Base-by-base conservation (phyloP, 2,113 vertebrate genomes). In the Cryptotis parvus region DNA sequence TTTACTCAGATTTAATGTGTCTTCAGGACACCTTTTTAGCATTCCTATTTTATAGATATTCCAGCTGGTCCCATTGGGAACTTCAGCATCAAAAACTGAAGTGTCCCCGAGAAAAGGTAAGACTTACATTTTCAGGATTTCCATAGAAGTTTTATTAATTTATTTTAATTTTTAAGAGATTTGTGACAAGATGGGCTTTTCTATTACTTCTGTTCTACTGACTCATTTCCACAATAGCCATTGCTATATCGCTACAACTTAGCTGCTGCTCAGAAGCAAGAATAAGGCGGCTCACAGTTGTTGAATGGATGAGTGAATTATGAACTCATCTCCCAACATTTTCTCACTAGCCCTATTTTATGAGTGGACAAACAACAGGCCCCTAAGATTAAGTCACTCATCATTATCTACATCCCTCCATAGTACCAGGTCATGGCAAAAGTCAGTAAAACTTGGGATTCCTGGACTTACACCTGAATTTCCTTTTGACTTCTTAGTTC, bases 1-100 rank as follows among this genome's bases (percentile, higher is more conserved):
- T 87, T 90, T 68, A 68, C 69, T 77, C 2, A 77, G 84, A 49
- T 85, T 90, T 20, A 45, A 43, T 49, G 43, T 78, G 83, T 76
- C 61, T 63, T 75, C 45, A 77, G 33, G 24, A 35, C 43, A 75
- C 41, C n/a, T 31, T 88, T 49, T 80, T 80, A 66, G 4, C 2
- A 33, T 80, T 86, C 92, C 45, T 31, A 68, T 84, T 90, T 86
- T 83, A 73, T 33, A 80, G 37, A 39, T 29, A 0, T 7, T 26
- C 24, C 69, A 91, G 37, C 39, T 33, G n/a, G 29, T 63, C 27
- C 22, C 61, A 33, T 39, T 20, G 45, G 73, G 79, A 80, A 15
- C 12, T 82, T n/a, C 58, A 58, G 55, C 9, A 33, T 39, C 33
- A 68, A 29, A 43, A 33, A 76, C 27, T 52, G 15, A 88, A 77